Conservation (phyloP, 2,113 vertebrate species). For the Osmerus eperlanus region DNA sequence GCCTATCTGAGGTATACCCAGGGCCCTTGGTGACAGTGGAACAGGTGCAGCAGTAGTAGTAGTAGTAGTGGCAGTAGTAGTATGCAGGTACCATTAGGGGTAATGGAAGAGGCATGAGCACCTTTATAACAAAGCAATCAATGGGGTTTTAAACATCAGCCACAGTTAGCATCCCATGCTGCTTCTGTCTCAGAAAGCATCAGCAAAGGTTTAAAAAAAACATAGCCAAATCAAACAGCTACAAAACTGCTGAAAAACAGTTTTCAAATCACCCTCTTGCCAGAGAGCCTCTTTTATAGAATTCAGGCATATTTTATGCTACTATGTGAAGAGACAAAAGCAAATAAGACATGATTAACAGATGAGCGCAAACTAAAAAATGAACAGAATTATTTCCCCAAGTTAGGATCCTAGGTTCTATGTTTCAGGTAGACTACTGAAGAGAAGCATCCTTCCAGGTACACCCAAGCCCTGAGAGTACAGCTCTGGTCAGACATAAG, state of each 20-base stretch:
- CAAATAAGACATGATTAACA: not conserved
- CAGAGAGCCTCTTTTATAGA: not conserved
- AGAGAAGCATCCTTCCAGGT: not conserved
- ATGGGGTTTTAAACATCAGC: constrained; percentile 65
- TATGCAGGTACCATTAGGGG: constrained; percentile 65
- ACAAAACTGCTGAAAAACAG: constrained; percentile 7
- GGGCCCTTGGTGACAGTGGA: constrained; percentile 64
- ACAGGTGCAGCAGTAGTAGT: constrained; percentile 60
- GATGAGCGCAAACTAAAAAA: not conserved
- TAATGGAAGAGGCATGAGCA: constrained; percentile 69
- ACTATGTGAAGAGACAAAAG: not conserved
- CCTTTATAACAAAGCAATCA: constrained; percentile 70
- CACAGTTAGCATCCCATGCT: constrained; percentile 50
- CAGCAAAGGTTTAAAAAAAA: constrained; percentile 52
- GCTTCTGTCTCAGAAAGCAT: constrained; percentile 49
- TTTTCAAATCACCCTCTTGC: constrained; percentile 12
- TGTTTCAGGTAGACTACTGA: not conserved
- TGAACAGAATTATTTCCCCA: not conserved
- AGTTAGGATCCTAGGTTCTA: not conserved
- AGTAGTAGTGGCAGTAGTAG: constrained; percentile 60
- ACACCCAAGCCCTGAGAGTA: constrained; percentile 2
- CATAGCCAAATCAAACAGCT: constrained; percentile 26
- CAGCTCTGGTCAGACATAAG: not conserved
- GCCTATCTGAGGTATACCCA: constrained; percentile 62
- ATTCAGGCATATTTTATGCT: too few relatives aligned